A percentile compares a stretch with the other conserved stretches of the same genome.
Evolutionary conservation across 2,797 vertebrate species (phyloP).

Genomic region (Etheostoma perlongum): DNA sequence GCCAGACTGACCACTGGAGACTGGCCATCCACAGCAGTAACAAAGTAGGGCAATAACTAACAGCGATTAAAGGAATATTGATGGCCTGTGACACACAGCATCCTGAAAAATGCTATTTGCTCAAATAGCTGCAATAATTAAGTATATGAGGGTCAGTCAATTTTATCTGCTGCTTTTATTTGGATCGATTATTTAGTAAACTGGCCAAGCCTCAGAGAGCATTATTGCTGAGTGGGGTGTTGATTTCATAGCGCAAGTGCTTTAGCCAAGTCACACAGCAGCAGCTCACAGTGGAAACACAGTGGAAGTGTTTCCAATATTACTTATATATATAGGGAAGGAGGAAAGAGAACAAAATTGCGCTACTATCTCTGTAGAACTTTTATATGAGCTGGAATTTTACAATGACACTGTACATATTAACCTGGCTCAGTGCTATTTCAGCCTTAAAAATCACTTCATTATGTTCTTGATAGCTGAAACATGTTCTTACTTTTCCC

Average conservation of each 20-base stretch:
- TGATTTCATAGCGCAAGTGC: slow-evolving; percentile 73
- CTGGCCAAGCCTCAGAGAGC: slow-evolving; percentile 84
- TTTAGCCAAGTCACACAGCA: slow-evolving; percentile 59
- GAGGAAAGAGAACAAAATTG: slow-evolving; percentile 12
- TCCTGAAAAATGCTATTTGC: slow-evolving; percentile 90
- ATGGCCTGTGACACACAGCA: slow-evolving; percentile 88
- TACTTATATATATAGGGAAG: neutral
- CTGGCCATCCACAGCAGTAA: slow-evolving; percentile 83
- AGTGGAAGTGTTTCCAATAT: slow-evolving; percentile 27
- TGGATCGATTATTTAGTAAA: slow-evolving; percentile 91
- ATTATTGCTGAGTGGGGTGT: slow-evolving; percentile 86
- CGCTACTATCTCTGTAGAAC: neutral
- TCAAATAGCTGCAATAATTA: slow-evolving; percentile 93
- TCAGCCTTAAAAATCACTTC: neutral
- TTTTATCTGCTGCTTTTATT: slow-evolving; percentile 94
- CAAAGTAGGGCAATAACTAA: slow-evolving; percentile 89
- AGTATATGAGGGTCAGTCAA: slow-evolving; percentile 93
- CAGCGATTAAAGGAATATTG: slow-evolving; percentile 90
- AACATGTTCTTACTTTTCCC: slow-evolving; percentile 6
- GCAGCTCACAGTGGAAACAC: slow-evolving; percentile 33
- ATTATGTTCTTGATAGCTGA: slow-evolving; percentile 23
- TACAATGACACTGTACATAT: neutral
- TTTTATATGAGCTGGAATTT: slow-evolving; percentile 8
- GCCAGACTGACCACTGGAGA: slow-evolving; percentile 86
- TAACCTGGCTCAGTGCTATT: slow-evolving; percentile 24